Evolutionary conservation across 2,888 invertebrate species (phyloP).

Genomic region (Plebejus melissa): DNA sequence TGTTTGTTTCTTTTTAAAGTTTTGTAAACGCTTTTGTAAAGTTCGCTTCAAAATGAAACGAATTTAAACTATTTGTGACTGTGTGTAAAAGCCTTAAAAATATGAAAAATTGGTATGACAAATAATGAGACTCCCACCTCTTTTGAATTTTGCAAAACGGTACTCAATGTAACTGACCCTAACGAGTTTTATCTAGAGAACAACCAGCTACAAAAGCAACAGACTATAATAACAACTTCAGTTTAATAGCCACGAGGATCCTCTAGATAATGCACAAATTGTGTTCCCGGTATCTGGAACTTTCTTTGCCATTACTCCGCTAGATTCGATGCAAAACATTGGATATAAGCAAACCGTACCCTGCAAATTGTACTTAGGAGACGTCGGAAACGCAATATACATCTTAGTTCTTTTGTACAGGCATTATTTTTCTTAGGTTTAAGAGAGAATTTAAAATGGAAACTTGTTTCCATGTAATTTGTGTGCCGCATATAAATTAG

Average conservation of each 20-base stretch:
- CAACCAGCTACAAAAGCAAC: not conserved
- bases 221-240: not conserved
- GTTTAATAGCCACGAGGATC: constrained; percentile 3
- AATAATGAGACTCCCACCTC: no score
- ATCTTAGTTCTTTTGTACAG: constrained; percentile 18
- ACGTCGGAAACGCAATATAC: constrained; percentile 23
- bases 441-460: constrained; percentile 20
- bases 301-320: constrained; percentile 18
- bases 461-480: constrained; percentile 20
- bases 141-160: no score
- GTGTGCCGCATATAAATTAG: constrained; percentile 15
- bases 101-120: no score
- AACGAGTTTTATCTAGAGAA: not conserved
- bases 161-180: no score
- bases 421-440: constrained; percentile 20
- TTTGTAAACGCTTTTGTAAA: no score
- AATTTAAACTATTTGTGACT: no score
- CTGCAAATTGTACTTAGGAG: constrained; percentile 20
- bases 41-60: no score
- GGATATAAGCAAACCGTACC: constrained; percentile 21
- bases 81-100: no score
- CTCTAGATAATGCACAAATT: constrained; percentile 6
- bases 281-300: constrained; percentile 9
- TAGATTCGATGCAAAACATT: constrained; percentile 23
- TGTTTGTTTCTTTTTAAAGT: no score